Conservation (phyloP, 2,113 vertebrate species). For the Cryptoleucopteryx plumbea region DNA sequence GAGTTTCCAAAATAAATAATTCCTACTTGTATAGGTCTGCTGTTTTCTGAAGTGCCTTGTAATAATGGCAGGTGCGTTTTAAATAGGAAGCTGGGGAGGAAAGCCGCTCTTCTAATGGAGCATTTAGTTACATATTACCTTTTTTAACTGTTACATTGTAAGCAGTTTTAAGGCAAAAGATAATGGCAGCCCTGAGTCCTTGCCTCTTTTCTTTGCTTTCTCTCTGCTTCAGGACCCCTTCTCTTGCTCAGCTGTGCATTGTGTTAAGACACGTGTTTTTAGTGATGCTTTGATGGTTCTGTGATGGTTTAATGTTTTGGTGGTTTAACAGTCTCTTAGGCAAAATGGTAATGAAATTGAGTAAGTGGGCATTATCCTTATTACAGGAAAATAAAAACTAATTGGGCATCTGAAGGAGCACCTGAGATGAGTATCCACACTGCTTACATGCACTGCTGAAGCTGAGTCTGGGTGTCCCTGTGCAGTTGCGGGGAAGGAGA, state of each 20-base stretch:
- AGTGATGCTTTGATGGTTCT: neutral
- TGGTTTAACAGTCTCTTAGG: neutral
- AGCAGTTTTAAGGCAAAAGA: neutral
- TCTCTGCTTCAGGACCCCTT: neutral
- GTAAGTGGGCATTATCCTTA: neutral
- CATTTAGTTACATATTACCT: accelerated
- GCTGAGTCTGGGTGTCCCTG: accelerated
- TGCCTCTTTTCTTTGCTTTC: neutral
- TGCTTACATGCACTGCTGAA: neutral
- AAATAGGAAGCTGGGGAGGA: neutral
- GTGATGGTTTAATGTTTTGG: neutral
- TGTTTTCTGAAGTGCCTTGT: neutral
- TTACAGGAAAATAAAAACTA: neutral
- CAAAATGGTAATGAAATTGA: neutral
- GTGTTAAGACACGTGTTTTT: neutral
- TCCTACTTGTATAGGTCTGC: accelerated
- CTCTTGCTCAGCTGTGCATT: neutral
- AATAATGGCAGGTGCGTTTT: neutral
- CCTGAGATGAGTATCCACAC: neutral
- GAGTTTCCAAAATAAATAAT: neutral
- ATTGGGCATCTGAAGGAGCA: neutral
- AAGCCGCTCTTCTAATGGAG: neutral
- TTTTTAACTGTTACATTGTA: neutral
- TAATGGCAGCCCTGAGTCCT: neutral
- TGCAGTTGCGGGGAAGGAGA: accelerated